These are phyloP conservation scores for Odontomyia ornata DNA, from an alignment of 2,888 invertebrate species.

Conservation along the genomic window DNA sequence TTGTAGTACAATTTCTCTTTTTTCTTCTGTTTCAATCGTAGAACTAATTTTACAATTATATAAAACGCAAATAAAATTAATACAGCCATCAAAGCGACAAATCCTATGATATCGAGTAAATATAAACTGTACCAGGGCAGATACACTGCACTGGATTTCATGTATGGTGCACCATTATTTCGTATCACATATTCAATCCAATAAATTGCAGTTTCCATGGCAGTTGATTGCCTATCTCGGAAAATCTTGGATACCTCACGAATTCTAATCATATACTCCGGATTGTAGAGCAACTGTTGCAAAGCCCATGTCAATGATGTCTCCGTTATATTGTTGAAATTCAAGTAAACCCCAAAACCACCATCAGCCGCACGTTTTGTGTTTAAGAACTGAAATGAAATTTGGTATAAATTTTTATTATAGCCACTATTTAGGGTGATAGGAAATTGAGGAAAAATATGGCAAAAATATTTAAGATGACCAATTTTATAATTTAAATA, in stretches of 20 bases:
- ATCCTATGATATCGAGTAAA: slow-evolving; percentile 62
- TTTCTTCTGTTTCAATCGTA: background rate
- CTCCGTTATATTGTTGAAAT: slow-evolving; percentile 58
- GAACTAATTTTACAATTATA: slow-evolving; percentile 2
- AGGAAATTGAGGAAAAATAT: too few relatives aligned
- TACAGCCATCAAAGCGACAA: slow-evolving; percentile 56
- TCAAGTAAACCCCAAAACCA: slow-evolving; percentile 59
- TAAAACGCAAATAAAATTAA: slow-evolving; percentile 8
- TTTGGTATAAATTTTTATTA: background rate
- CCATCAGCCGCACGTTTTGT: slow-evolving; percentile 55
- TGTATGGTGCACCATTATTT: slow-evolving; percentile 59
- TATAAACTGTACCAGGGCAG: slow-evolving; percentile 60
- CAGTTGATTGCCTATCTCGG: slow-evolving; percentile 61
- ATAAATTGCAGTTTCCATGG: slow-evolving; percentile 61
- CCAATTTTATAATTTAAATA: too few relatives aligned
- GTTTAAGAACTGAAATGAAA: slow-evolving; percentile 54
- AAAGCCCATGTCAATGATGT: slow-evolving; percentile 59
- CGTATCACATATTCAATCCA: slow-evolving; percentile 64
- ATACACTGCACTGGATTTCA: slow-evolving; percentile 58
- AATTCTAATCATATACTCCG: slow-evolving; percentile 58
- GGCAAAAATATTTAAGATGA: too few relatives aligned
- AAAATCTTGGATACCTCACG: slow-evolving; percentile 59
- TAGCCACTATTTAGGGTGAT: too few relatives aligned
- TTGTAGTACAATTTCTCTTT: slow-evolving; percentile 36
- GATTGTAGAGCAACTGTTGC: slow-evolving; percentile 58